A percentile compares a stretch with the other conserved stretches of the same genome.
Conservation (phyloP, 2,113 vertebrate species). For the Eulemur macaco region DNA sequence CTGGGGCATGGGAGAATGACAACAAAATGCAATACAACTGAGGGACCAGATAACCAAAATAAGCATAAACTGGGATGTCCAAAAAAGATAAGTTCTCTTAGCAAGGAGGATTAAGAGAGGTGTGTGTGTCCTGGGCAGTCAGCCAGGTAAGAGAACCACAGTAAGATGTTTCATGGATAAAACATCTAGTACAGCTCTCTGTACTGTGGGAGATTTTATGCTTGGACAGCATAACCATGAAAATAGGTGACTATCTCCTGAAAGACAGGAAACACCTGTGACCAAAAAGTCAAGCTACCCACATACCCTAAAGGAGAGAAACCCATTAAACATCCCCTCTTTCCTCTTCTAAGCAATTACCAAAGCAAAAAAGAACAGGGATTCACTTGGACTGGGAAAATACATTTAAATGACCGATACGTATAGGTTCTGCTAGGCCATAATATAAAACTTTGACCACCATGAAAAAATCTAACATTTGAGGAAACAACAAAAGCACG, state of each 20-base stretch:
- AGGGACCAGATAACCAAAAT: neutral
- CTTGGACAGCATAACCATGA: neutral
- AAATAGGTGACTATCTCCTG: neutral
- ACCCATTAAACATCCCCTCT: neutral
- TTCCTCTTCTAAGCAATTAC: conserved; percentile 26
- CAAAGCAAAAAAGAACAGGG: conserved; percentile 24
- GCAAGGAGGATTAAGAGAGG: neutral
- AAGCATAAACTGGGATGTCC: neutral
- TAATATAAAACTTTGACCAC: conserved; percentile 3
- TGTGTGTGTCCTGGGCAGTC: neutral
- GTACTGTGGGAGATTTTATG: neutral
- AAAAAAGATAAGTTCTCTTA: conserved; percentile 24
- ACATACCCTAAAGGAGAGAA: conserved; percentile 30
- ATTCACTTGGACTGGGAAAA: neutral
- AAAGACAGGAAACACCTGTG: conserved; percentile 12
- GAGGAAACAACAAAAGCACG: conserved; percentile 28
- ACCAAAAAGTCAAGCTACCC: conserved; percentile 5
- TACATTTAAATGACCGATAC: neutral
- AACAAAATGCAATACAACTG: neutral
- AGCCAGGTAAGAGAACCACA: conserved; percentile 2
- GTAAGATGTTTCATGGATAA: neutral
- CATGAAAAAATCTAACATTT: conserved; percentile 27
- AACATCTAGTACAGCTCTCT: neutral
- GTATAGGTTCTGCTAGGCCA: neutral
- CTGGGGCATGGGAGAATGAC: neutral